Evolutionary conservation across 2,797 vertebrate species (phyloP).

Genomic region (Centroberyx gerrardi): DNA sequence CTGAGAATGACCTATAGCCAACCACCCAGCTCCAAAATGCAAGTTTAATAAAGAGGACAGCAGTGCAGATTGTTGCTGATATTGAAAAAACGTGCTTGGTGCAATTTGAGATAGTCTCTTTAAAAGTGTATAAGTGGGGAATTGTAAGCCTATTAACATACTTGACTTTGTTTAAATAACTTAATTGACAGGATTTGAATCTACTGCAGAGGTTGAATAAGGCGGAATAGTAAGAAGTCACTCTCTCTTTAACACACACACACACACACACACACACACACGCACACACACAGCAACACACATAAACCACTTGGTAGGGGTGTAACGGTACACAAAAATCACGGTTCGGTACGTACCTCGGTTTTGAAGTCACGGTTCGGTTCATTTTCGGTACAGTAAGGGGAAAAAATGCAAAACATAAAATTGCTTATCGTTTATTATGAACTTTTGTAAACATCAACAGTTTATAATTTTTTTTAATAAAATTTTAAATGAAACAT

Average conservation of each 20-base stretch:
- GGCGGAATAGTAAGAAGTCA: conserved; percentile 16
- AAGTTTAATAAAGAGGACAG: not conserved
- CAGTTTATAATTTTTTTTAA: too few relatives aligned
- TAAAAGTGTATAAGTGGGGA: not conserved
- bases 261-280: conserved; percentile 35
- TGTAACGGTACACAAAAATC: too few relatives aligned
- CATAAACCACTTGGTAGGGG: conserved; percentile 32
- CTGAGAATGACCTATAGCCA: not conserved
- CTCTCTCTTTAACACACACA: conserved; percentile 11
- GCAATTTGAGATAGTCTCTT: conserved; percentile 6
- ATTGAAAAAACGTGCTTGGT: not conserved
- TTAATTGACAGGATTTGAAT: conserved; percentile 17
- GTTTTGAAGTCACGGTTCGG: too few relatives aligned
- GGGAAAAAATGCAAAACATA: too few relatives aligned
- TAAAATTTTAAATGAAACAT: too few relatives aligned
- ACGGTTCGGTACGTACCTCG: too few relatives aligned
- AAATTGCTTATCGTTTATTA: too few relatives aligned
- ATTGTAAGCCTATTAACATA: not conserved
- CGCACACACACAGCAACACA: conserved; percentile 28
- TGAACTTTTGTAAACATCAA: too few relatives aligned
- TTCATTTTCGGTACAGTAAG: too few relatives aligned
- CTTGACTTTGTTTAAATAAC: conserved; percentile 37
- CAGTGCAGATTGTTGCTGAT: not conserved
- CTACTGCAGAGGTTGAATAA: conserved; percentile 25
- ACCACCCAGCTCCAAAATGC: too few relatives aligned